Evolutionary conservation across 2,888 invertebrate species (phyloP).

Genomic region (Myopa tessellatipennis): DNA sequence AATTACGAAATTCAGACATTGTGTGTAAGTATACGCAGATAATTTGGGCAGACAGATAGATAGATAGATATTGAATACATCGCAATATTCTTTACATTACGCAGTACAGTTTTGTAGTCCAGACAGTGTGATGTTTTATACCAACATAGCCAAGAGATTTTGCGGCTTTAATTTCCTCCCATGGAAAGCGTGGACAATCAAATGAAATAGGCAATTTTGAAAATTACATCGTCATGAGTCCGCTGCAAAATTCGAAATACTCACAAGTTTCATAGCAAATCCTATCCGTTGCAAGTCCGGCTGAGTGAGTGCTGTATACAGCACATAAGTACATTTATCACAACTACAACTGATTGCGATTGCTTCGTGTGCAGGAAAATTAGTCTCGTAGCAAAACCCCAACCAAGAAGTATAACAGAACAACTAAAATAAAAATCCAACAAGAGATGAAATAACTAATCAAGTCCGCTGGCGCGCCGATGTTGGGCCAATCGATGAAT

Average conservation of each 20-base stretch:
- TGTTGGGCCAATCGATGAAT: conserved; percentile 63
- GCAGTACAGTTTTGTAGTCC: no score
- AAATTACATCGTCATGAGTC: conserved; percentile 65
- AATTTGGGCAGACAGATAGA: no score
- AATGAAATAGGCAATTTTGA: conserved; percentile 57
- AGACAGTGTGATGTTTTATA: no score
- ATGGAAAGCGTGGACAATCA: conserved; percentile 1
- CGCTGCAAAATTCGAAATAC: conserved; percentile 2
- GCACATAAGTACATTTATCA: no score
- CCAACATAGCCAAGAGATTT: no score
- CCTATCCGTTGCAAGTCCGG: conserved; percentile 43
- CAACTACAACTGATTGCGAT: conserved; percentile 18
- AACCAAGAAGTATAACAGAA: no score
- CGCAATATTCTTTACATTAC: no score
- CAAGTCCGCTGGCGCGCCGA: conserved; percentile 58
- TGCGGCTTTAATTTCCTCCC: no score
- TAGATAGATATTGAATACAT: no score
- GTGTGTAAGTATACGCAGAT: no score
- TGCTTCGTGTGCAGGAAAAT: conserved; percentile 68
- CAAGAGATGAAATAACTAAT: conserved; percentile 60
- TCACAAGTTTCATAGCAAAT: conserved; percentile 66
- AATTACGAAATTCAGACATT: no score
- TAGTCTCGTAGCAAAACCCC: conserved; percentile 59
- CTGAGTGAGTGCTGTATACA: no score
- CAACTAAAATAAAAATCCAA: conserved; percentile 36